Base-by-base conservation (phyloP, 2,113 vertebrate species). In the Parotia lawesii region DNA sequence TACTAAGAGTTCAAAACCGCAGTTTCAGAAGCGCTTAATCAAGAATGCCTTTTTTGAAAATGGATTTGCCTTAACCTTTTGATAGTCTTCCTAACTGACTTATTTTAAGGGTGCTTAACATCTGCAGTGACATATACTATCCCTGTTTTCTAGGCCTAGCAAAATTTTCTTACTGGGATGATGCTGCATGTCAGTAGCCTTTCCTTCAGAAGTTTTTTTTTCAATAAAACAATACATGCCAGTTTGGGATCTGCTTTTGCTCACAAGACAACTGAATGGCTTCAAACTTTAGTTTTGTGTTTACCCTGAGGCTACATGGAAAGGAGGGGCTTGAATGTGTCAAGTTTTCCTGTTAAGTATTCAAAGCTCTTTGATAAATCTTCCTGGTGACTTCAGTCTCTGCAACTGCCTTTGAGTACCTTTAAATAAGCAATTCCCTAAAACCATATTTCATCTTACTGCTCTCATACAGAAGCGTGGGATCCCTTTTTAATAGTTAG, bases 21-120 rank as follows among this genome's bases (percentile, higher is more conserved):
- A 84, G 35, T 91, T 96, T 96, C 81, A 83, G 28, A 95, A 94
- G 81, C 37, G 37, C 90, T 95, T 94, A 81, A 90, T 93, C 90
- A 94, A 94, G 73, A 90, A 82, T 42, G n/a, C 76, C 65, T 86
- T 53, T 85, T 67, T 57, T 90, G 64, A 88, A 96, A 89, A 96
- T 31, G 83, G 78, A 95, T 66, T 80, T 90, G 48, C 95, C 82
- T 94, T 97, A 91, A 96, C 53, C 75, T 96, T 75, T 85, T 69
- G 31, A 54, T 50, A 73, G 38, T 51, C 33, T 83, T 81, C n/a
- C 53, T 78, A 78, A 84, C 5, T 44, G 29, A 94, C 76, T 81
- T 87, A 8, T 94, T 65, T 89, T 80, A 91, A 90, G 57, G 40
- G 47, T 71, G 47, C 60, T 58, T 84, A 81, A 56, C 16, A 81